These are phyloP conservation scores for Enteromius afrohamiltoni DNA, from an alignment of 2,797 vertebrate species.

Conservation along the genomic window DNA sequence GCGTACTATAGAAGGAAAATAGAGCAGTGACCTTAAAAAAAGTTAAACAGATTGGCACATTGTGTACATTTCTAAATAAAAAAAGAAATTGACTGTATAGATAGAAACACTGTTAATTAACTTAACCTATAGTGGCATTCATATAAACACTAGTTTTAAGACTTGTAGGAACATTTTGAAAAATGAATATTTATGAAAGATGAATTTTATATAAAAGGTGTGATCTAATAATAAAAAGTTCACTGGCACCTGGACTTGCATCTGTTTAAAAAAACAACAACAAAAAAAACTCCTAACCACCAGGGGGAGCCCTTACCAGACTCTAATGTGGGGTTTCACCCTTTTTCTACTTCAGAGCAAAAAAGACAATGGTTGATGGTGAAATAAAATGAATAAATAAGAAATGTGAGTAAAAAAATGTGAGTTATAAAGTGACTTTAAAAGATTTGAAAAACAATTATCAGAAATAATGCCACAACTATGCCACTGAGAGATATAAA, in stretches of 20 bases:
- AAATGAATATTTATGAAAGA: neutral
- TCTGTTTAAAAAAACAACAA: neutral
- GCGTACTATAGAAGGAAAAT: neutral
- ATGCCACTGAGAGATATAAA: neutral
- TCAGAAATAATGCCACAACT: constrained; percentile 1
- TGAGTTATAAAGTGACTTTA: too few species aligned
- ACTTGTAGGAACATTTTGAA: neutral
- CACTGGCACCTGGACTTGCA: neutral
- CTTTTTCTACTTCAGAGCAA: too few species aligned
- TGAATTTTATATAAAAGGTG: neutral
- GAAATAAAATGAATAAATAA: too few species aligned
- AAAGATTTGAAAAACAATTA: too few species aligned
- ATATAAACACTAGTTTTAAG: neutral
- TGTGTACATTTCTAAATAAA: neutral
- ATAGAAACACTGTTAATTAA: neutral
- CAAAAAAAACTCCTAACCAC: neutral
- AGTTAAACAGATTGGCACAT: neutral
- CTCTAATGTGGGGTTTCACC: too few species aligned
- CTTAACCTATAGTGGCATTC: neutral
- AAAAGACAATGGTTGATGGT: too few species aligned
- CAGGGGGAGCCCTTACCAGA: neutral
- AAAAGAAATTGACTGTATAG: neutral
- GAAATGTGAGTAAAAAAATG: too few species aligned
- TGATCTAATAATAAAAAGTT: neutral
- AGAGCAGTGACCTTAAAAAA: constrained; percentile 12